Conservation (phyloP, 2,113 vertebrate species). For the Mugil cephalus region DNA sequence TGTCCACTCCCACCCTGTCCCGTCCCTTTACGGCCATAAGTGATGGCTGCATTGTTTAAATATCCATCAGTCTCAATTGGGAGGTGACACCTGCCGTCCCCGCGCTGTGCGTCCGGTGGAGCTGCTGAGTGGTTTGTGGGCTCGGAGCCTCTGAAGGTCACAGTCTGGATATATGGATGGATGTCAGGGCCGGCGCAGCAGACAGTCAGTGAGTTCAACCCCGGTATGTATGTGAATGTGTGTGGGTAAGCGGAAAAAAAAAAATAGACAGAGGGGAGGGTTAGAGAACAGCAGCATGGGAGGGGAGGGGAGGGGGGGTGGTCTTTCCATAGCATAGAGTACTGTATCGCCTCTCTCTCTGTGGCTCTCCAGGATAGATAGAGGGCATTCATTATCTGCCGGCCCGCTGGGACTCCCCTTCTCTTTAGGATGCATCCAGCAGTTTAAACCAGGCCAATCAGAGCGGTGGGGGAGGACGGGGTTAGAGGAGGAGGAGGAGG, state of each 20-base stretch:
- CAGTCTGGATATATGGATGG: conserved; percentile 43
- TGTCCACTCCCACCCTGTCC: not conserved
- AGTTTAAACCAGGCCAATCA: conserved; percentile 71
- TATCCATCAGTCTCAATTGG: conserved; percentile 10
- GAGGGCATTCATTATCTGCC: conserved; percentile 79
- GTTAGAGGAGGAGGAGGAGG: conserved; percentile 4
- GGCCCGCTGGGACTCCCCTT: conserved; percentile 66
- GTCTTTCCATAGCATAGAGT: conserved; percentile 38
- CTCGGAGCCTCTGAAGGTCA: conserved; percentile 64
- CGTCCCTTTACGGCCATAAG: not conserved
- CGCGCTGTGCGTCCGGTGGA: not conserved
- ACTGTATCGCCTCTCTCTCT: conserved; percentile 53
- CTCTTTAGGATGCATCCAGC: conserved; percentile 74
- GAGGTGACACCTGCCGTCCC: conserved; percentile 27
- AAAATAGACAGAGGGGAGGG: conserved; percentile 3
- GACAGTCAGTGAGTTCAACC: conserved; percentile 57
- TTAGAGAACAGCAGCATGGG: not conserved
- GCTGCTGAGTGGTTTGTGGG: not conserved
- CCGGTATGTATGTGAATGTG: conserved; percentile 32
- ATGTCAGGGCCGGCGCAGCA: conserved; percentile 49
- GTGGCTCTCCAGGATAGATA: conserved; percentile 67
- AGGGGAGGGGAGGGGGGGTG: not conserved
- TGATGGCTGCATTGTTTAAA: conserved; percentile 11
- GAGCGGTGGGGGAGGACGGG: conserved; percentile 37
- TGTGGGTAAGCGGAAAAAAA: conserved; percentile 29